Conservation (phyloP, 2,888 invertebrate genomes). For the Acronicta leporina region DNA sequence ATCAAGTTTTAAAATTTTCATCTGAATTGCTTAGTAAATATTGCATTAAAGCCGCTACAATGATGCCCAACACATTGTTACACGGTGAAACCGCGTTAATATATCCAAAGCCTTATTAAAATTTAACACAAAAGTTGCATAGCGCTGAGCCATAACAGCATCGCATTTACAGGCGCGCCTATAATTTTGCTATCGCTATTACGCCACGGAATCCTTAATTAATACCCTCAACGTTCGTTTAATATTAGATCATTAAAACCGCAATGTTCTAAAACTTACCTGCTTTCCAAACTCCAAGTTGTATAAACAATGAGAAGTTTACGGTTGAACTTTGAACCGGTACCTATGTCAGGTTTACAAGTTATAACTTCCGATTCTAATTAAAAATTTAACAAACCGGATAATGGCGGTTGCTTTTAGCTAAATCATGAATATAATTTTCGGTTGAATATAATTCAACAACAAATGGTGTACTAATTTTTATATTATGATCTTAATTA, state of each 20-base stretch:
- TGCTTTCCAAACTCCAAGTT: conserved; percentile 83
- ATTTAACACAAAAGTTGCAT: conserved; percentile 56
- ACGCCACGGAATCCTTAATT: conserved; percentile 84
- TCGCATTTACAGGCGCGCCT: conserved; percentile 59
- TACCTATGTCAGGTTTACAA: conserved; percentile 83
- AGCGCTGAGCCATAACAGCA: conserved; percentile 23
- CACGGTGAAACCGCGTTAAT: conserved; percentile 33
- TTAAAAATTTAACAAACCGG: conserved; percentile 84
- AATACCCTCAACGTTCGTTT: conserved; percentile 86
- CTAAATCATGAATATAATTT: conserved; percentile 67
- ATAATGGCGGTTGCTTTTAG: conserved; percentile 70
- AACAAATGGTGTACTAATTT: conserved; percentile 38
- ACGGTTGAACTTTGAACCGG: conserved; percentile 81
- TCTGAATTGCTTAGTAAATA: conserved; percentile 42
- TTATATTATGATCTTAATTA: not conserved
- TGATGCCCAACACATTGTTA: conserved; percentile 43
- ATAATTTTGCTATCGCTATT: conserved; percentile 80
- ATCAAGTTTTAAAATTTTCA: conserved; percentile 20
- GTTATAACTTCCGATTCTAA: conserved; percentile 82
- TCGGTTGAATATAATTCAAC: conserved; percentile 46
- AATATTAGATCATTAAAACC: conserved; percentile 89
- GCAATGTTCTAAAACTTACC: conserved; percentile 87
- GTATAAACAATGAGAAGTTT: conserved; percentile 86
- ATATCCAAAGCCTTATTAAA: conserved; percentile 55
- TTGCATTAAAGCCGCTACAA: conserved; percentile 39